Evolutionary conservation across 2,113 vertebrate species (phyloP).

Genomic region (Thinocorus orbignyianus): DNA sequence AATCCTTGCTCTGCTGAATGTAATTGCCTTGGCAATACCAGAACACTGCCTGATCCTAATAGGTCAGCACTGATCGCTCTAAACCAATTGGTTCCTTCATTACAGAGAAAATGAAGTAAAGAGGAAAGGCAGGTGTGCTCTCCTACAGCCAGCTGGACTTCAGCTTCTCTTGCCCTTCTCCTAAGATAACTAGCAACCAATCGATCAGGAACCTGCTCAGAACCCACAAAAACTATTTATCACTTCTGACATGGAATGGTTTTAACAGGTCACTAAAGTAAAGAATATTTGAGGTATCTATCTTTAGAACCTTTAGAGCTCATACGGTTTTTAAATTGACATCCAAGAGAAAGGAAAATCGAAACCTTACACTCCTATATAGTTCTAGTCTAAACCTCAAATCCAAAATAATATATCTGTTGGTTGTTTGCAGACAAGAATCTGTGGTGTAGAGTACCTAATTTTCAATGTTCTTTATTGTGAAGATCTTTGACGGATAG

Average conservation of each 20-base stretch:
- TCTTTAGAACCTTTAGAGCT: slow-evolving; percentile 29
- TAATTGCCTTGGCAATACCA: slow-evolving; percentile 75
- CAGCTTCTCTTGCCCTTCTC: slow-evolving; percentile 51
- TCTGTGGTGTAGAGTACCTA: not conserved
- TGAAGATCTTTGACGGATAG: not conserved
- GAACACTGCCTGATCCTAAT: slow-evolving; percentile 70
- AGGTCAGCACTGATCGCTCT: slow-evolving; percentile 76
- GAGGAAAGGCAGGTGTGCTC: slow-evolving; percentile 72
- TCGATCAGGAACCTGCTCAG: slow-evolving; percentile 71
- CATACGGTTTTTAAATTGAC: not conserved
- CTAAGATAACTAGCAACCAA: slow-evolving; percentile 70
- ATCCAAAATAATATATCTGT: not conserved
- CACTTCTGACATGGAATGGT: slow-evolving; percentile 62
- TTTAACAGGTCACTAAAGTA: slow-evolving; percentile 61
- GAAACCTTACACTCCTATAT: not conserved
- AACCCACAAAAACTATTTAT: slow-evolving; percentile 75
- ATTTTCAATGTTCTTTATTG: not conserved
- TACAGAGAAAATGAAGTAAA: slow-evolving; percentile 77
- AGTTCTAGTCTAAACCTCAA: not conserved
- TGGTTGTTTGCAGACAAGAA: not conserved
- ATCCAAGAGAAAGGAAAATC: not conserved
- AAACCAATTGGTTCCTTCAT: slow-evolving; percentile 79
- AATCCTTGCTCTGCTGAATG: slow-evolving; percentile 66
- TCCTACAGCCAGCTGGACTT: slow-evolving; percentile 60
- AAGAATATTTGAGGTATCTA: slow-evolving; percentile 51